Evolutionary conservation across 2,113 vertebrate genomes (phyloP).

Genomic region (Clarias magur): DNA sequence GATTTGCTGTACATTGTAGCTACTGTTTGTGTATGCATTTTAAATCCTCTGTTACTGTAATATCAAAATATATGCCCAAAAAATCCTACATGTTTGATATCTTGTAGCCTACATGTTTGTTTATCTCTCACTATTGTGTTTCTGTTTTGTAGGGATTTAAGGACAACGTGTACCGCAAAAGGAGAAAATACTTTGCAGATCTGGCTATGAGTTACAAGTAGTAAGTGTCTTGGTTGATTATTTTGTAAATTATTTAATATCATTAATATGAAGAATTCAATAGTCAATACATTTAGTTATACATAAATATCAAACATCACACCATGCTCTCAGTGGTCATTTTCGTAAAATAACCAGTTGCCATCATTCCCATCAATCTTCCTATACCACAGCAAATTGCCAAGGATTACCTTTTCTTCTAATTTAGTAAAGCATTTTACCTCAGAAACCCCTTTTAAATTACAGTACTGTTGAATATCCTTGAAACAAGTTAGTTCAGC

Average conservation of each 20-base stretch:
- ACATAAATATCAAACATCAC: background rate
- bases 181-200: slow-evolving; percentile 96
- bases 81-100: background rate
- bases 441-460: background rate
- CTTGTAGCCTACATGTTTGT: background rate
- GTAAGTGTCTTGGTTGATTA: slow-evolving; percentile 71
- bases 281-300: background rate
- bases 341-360: background rate
- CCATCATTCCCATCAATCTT: background rate
- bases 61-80: background rate
- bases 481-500: background rate
- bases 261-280: background rate
- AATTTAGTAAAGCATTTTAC: background rate
- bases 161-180: slow-evolving; percentile 95
- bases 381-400: background rate
- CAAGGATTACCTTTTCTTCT: background rate
- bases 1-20: background rate
- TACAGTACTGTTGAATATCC: background rate
- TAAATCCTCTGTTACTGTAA: background rate
- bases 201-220: slow-evolving; percentile 90
- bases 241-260: background rate
- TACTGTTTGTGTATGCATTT: background rate
- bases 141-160: slow-evolving; percentile 86
- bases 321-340: background rate
- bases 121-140: background rate